Evolutionary conservation across 2,797 vertebrate genomes (phyloP), one percentile per base, ranked within the genome.

Genomic region (Lates japonicus): DNA sequence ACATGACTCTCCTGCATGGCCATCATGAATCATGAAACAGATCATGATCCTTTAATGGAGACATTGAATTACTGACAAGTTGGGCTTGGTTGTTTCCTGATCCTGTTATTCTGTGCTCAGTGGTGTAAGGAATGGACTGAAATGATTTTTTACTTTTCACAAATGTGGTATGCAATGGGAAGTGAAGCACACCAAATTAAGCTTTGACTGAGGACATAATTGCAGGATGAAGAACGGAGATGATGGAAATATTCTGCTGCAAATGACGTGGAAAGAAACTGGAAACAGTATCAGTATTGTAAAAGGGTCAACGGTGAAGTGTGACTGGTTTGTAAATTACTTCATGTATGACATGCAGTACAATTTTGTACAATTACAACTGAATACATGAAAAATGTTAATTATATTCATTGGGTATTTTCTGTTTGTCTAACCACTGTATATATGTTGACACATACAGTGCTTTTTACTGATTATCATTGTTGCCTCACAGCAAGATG

Each of bases 11-110:
- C 87, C 85, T 86, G 83, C 91, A 76, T 86, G 86, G 89, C 83
- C 83, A 79, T 85, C 93, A 94, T 92, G 86, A 95, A 94, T 95
- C 93, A 95, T 95, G 92, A 87, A 95, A 87, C 84, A 92, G 86
- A 87, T 92, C 90, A 90, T 89, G 83, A 82, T 84, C 90, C 88
- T 90, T 93, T 94, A 92, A 95, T 95, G 91, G 88, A 91, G 78
- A 88, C 82, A 79, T 71, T 87, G 89, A 88, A 86, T 90, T 83
- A 87, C 88, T 87, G 90, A 88, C 88, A 88, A 80, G 65, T 85
- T 63, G 71, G 83, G 78, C 78, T 74, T 13, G 80, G 70, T 90
- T 85, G 82, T 88, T 88, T 91, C 85, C 79, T 71, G 65, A 81
- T 85, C 65, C 66, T 64, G 83, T 81, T 81, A 79, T 73, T 85